These are phyloP conservation scores for Hypena proboscidalis DNA, from an alignment of 2,888 invertebrate genomes.

Conservation along the genomic window DNA sequence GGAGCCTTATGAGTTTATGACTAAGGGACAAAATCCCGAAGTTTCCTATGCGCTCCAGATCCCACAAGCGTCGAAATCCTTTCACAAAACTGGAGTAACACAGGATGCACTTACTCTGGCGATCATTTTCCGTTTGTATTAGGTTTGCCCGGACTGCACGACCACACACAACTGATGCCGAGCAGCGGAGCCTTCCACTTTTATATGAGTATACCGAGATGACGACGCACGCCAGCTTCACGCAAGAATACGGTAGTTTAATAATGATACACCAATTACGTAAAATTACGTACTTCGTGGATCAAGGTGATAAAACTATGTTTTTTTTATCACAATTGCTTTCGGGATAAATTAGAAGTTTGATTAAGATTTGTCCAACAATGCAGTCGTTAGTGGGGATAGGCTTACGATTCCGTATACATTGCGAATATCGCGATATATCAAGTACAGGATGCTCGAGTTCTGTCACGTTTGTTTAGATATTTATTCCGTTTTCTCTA, in stretches of 20 bases:
- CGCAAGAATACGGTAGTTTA: slow-evolving; percentile 82
- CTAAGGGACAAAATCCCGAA: background rate
- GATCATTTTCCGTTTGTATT: slow-evolving; percentile 80
- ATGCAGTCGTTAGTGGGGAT: background rate
- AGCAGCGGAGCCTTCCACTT: slow-evolving; percentile 67
- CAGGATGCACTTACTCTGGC: slow-evolving; percentile 78
- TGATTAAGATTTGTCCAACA: background rate
- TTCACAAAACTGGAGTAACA: slow-evolving; percentile 63
- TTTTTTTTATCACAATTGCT: slow-evolving; percentile 46
- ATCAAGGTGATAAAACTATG: slow-evolving; percentile 75
- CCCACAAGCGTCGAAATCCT: slow-evolving; percentile 48
- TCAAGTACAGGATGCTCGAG: slow-evolving; percentile 3
- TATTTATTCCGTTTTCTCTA: slow-evolving; percentile 44
- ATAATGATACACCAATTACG: slow-evolving; percentile 81
- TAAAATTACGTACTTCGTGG: slow-evolving; percentile 73
- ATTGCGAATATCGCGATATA: too few species aligned
- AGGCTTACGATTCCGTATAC: background rate
- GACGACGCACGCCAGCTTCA: slow-evolving; percentile 66
- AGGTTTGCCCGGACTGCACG: slow-evolving; percentile 80
- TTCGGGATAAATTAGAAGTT: slow-evolving; percentile 42
- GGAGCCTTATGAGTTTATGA: background rate
- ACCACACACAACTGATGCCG: slow-evolving; percentile 82
- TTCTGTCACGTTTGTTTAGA: slow-evolving; percentile 18
- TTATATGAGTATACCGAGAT: slow-evolving; percentile 81
- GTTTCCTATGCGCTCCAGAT: slow-evolving; percentile 5